Conservation (phyloP, 92 coral and sea anemone species). For the Porites divaricata region DNA sequence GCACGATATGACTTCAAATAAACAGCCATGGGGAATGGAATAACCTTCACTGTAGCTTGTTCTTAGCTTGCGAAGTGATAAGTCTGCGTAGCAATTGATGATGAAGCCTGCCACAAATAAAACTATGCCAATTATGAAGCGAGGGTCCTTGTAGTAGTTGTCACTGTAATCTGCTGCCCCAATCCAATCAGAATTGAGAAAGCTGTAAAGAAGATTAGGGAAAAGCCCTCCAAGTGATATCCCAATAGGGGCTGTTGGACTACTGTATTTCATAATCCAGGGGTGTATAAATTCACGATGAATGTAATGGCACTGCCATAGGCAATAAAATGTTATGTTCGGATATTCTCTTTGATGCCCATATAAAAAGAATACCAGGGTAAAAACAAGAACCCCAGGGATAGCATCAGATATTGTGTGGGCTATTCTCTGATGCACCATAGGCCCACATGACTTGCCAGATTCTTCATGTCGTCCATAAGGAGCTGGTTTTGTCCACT, state of each 20-base stretch:
- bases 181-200: constrained; percentile 68
- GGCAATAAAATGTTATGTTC: constrained; percentile 44
- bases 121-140: constrained; percentile 55
- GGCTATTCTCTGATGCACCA: constrained; percentile 64
- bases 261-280: constrained; percentile 72
- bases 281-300: constrained; percentile 75
- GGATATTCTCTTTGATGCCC: constrained; percentile 49
- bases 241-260: constrained; percentile 58
- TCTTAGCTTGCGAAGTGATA: constrained; percentile 48
- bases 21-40: constrained; percentile 52
- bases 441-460: constrained; percentile 44
- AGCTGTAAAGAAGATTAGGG: constrained; percentile 63
- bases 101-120: constrained; percentile 60
- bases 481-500: constrained; percentile 64
- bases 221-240: constrained; percentile 59
- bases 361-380: constrained; percentile 63
- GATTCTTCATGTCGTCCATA: constrained; percentile 62
- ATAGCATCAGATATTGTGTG: constrained; percentile 71
- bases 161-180: constrained; percentile 45
- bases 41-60: constrained; percentile 30
- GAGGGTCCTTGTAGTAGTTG: constrained; percentile 61
- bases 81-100: constrained; percentile 64
- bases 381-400: constrained; percentile 57
- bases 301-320: constrained; percentile 73
- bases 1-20: constrained; percentile 50